Base-by-base conservation (phyloP, 2,113 vertebrate species). In the Gallinago media region DNA sequence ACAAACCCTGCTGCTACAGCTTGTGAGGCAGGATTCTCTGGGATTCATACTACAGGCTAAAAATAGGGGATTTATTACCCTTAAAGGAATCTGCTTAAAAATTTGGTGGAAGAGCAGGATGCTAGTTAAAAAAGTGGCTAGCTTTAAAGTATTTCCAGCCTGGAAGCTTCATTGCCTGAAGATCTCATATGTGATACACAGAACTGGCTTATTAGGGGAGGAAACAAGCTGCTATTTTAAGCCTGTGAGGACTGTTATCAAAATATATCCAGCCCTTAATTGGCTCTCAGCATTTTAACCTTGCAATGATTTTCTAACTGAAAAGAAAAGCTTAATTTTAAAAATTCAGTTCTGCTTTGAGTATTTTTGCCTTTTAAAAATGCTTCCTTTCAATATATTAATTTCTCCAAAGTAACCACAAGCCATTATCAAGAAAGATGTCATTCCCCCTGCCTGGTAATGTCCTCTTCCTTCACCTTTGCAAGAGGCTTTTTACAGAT, bases 171-270 rank as follows among this genome's bases (percentile, higher is more conserved):
- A 38, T 26, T 62, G 42, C 49, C 31, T 89, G 67, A 80, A 87
- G 36, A 76, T 91, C 63, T 92, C 12, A 11, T 47, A 14, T 44
- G 26, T 49, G n/a, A 61, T 82, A 50, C 52, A 72, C 19, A 67
- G 55, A 46, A 8, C 25, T 72, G 54, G 26, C 29, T 87, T 70
- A 61, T 68, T 76, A 78, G 25, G 32, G 72, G 46, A 84, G 77
- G 42, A 94, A 94, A 73, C 14, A 92, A 44, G 5, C 8, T 56
- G 31, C 76, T 93, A 71, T 96, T 96, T 96, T 91, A 95, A 94
- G 63, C 32, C 73, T 66, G 40, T 77, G 32, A 95, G 63, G 36
- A 63, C 27, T 68, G 59, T 72, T 88, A 89, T 50, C 56, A 94
- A 93, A 95, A 66, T 76, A 94, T 71, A 91, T 93, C 23, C 42